Conservation (phyloP, 1,140 invertebrate species). For the Euura saliciscinereae region DNA sequence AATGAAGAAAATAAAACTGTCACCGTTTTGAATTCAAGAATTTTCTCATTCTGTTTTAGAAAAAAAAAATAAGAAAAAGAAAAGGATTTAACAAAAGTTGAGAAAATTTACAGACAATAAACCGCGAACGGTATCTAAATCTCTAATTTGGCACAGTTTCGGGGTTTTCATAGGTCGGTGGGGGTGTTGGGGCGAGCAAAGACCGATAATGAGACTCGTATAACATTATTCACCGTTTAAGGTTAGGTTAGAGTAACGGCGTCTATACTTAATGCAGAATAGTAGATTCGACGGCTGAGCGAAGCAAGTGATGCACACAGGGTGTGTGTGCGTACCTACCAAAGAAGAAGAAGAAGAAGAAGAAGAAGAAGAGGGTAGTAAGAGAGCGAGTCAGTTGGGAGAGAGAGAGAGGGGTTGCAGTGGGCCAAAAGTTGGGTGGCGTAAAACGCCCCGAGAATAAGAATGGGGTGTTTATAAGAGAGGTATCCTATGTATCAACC, state of each 20-base stretch:
- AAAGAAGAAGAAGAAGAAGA: neutral
- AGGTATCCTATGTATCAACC: constrained; percentile 61
- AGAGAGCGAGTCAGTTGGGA: constrained; percentile 22
- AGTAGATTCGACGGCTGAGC: no score
- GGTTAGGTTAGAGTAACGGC: constrained; percentile 7
- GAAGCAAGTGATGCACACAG: no score
- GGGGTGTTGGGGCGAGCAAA: neutral
- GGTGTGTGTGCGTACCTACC: no score
- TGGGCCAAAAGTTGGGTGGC: neutral
- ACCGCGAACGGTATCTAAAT: no score
- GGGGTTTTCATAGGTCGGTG: no score
- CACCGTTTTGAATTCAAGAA: no score
- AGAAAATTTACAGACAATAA: no score
- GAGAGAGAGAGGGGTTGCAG: neutral
- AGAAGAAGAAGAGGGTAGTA: constrained; percentile 3
- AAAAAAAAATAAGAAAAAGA: no score
- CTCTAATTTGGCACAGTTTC: no score
- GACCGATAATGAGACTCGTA: neutral
- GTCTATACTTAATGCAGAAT: neutral
- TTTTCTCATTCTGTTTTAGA: no score
- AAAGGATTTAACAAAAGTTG: no score
- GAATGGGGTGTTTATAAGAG: constrained; percentile 63
- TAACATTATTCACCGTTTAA: neutral
- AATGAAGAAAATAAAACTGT: no score
- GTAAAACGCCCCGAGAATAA: constrained; percentile 48